A percentile compares a stretch with the other conserved stretches of the same genome.
Conservation (phyloP, 2,797 vertebrate species). For the Sebastes hubbsi region DNA sequence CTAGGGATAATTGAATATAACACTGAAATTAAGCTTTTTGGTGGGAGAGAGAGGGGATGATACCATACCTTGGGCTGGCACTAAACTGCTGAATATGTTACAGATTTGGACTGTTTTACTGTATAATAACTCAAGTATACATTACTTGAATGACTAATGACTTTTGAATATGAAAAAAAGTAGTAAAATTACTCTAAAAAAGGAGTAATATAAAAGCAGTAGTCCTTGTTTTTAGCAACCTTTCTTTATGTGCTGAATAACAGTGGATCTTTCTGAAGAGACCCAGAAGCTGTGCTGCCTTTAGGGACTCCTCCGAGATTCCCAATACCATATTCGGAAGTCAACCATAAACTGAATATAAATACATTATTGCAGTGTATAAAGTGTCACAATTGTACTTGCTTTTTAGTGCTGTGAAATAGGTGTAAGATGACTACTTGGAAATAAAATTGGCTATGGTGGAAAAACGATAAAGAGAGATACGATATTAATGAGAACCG, state of each 20-base stretch:
- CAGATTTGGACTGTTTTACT: neutral
- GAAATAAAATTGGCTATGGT: neutral
- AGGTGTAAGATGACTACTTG: neutral
- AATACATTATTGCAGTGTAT: neutral
- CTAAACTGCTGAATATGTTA: neutral
- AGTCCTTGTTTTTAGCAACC: neutral
- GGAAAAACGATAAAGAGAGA: neutral
- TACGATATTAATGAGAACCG: neutral
- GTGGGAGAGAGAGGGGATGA: neutral
- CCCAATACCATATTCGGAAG: fast-evolving
- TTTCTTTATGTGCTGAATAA: neutral
- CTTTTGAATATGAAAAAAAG: neutral
- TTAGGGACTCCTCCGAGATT: neutral
- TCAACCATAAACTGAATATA: neutral
- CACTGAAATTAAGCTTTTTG: neutral
- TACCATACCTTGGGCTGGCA: neutral
- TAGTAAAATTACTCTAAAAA: neutral
- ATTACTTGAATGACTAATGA: neutral
- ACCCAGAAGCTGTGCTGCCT: neutral
- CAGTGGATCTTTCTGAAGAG: neutral
- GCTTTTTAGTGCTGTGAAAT: neutral
- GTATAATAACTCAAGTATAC: neutral
- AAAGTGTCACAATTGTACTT: neutral
- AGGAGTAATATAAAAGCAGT: neutral
- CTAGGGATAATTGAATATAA: neutral